These are phyloP conservation scores for Cydia strobilella DNA, from an alignment of 1,140 invertebrate genomes.

Conservation along the genomic window DNA sequence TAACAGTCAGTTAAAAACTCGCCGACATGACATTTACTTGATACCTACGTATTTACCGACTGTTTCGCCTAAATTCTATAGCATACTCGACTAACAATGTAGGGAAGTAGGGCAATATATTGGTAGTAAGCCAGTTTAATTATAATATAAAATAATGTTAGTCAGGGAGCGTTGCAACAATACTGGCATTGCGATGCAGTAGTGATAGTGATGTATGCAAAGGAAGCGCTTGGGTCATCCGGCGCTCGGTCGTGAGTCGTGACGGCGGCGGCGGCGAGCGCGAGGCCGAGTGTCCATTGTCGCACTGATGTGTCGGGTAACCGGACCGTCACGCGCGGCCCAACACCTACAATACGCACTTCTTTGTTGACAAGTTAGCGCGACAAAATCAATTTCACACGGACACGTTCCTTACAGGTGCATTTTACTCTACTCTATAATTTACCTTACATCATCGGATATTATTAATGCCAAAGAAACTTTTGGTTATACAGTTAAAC, in stretches of 20 bases:
- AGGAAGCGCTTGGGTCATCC: conserved; percentile 24
- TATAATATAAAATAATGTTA: too few species aligned
- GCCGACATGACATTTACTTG: too few species aligned
- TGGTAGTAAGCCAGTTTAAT: too few species aligned
- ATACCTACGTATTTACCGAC: too few species aligned
- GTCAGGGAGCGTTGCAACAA: too few species aligned
- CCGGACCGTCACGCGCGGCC: conserved; percentile 58
- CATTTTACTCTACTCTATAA: conserved; percentile 46
- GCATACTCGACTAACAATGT: too few species aligned
- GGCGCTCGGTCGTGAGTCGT: conserved; percentile 58
- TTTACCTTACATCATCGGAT: conserved; percentile 11
- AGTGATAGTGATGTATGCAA: conserved; percentile 1
- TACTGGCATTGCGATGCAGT: neutral
- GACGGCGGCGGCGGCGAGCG: conserved; percentile 45
- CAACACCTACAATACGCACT: conserved; percentile 46
- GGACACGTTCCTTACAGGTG: conserved; percentile 46
- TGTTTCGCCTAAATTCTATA: too few species aligned
- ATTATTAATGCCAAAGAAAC: neutral
- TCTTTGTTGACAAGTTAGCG: conserved; percentile 54
- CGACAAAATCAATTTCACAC: conserved; percentile 67
- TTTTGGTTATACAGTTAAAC: neutral
- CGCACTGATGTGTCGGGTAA: conserved; percentile 39
- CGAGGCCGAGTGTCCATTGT: conserved; percentile 62
- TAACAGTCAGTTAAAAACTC: too few species aligned
- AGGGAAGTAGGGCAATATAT: too few species aligned